Percentiles rank a stretch among this genome's conserved stretches.
Evolutionary conservation across 2,113 vertebrate species (phyloP).

Genomic region (Centropristis striata): DNA sequence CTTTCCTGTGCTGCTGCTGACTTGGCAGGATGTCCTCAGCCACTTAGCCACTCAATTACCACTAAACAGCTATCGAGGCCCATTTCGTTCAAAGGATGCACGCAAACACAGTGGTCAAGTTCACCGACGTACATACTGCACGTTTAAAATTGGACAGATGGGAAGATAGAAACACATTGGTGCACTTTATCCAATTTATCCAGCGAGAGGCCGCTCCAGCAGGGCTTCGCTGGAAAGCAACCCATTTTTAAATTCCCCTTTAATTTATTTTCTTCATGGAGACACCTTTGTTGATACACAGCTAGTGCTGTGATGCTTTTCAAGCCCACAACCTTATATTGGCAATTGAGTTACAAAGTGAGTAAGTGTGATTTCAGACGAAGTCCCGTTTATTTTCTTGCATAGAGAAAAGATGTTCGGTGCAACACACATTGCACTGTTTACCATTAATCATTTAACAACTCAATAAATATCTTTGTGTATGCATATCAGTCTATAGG

Average conservation of each 20-base stretch:
- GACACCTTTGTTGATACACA: background rate
- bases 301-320: background rate
- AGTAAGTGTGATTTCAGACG: background rate
- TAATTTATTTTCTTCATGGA: background rate
- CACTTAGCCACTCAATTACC: conserved; percentile 67
- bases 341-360: background rate
- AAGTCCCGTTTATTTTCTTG: background rate
- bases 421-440: background rate
- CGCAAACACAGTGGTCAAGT: conserved; percentile 18
- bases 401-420: background rate
- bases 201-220: background rate
- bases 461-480: no score
- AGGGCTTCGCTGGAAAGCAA: background rate
- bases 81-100: conserved; percentile 3
- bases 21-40: conserved; percentile 68
- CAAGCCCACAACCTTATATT: background rate
- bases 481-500: no score
- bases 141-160: background rate
- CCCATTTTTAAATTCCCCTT: background rate
- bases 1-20: conserved; percentile 72
- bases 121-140: background rate
- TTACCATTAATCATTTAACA: no score
- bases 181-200: background rate
- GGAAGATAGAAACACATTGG: background rate
- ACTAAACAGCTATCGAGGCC: conserved; percentile 27